phyloP scores from a whole-genome alignment of 2,888 invertebrate species.

The Philopedon plagiatum region DNA sequence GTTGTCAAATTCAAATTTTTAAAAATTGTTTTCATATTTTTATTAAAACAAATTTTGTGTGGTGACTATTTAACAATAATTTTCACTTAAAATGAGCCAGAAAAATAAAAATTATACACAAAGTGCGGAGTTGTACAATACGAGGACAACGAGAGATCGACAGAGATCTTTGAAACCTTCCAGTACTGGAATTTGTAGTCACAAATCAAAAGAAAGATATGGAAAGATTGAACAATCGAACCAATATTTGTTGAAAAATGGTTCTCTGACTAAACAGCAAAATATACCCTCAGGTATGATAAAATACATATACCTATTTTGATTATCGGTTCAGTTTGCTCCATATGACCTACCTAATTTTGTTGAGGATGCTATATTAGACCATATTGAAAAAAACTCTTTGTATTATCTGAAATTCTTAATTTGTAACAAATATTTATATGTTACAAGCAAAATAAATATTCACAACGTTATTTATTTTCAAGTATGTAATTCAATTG shows the following conservation, averaged over 20 bases:
- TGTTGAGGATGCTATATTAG: no score
- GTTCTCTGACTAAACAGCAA: slow-evolving; percentile 51
- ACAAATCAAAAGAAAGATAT: slow-evolving; percentile 28
- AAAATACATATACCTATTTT: background rate
- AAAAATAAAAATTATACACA: background rate
- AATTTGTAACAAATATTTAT: no score
- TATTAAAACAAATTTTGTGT: slow-evolving; percentile 5
- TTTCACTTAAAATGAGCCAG: slow-evolving; percentile 6
- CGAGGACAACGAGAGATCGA: background rate
- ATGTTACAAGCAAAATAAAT: no score
- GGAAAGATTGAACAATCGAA: slow-evolving; percentile 44
- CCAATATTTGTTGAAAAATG: slow-evolving; percentile 48
- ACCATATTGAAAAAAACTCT: no score
- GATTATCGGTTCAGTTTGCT: no score
- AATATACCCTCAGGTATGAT: slow-evolving; percentile 45
- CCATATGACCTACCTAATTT: background rate
- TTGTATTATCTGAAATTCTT: no score
- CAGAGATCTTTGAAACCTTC: slow-evolving; percentile 17
- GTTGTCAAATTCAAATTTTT: slow-evolving; percentile 13
- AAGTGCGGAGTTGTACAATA: background rate
- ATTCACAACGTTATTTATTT: no score
- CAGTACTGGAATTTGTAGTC: slow-evolving; percentile 2
- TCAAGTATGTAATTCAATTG: no score
- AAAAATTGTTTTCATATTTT: slow-evolving; percentile 1
- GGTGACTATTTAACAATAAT: slow-evolving; percentile 2